A percentile compares a stretch with the other conserved stretches of the same genome.
Evolutionary conservation across 1,140 invertebrate genomes (phyloP).

Genomic region (Zaprionus inermis): DNA sequence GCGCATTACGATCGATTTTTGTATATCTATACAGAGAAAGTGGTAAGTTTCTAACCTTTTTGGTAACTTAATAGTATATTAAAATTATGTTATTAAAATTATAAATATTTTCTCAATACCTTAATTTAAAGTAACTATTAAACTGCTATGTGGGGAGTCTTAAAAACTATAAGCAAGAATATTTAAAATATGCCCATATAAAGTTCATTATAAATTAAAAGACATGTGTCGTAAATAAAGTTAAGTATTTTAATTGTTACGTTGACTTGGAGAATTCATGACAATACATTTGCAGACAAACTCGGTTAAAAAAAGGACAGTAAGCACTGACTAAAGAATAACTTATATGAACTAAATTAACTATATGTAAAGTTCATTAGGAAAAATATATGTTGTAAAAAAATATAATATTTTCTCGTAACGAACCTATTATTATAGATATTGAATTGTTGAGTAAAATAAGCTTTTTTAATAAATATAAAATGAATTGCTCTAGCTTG

Average conservation of each 20-base stretch:
- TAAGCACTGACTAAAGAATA: not conserved
- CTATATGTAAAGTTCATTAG: too few relatives aligned
- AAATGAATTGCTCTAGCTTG: not conserved
- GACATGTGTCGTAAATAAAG: not conserved
- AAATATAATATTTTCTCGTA: too few relatives aligned
- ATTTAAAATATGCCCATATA: not conserved
- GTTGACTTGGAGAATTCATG: not conserved
- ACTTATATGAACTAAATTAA: too few relatives aligned
- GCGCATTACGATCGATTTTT: conserved; percentile 83
- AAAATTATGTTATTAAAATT: too few relatives aligned
- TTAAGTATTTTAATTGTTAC: not conserved
- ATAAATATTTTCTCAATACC: too few relatives aligned
- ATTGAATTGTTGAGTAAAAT: not conserved
- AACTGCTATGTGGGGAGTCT: too few relatives aligned
- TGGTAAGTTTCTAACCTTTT: conserved; percentile 44
- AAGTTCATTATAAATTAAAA: not conserved
- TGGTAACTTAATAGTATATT: too few relatives aligned
- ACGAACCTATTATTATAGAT: too few relatives aligned
- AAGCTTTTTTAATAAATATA: too few relatives aligned
- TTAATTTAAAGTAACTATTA: too few relatives aligned
- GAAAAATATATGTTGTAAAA: too few relatives aligned
- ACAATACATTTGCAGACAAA: not conserved
- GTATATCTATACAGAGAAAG: conserved; percentile 76
- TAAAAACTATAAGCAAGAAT: too few relatives aligned
- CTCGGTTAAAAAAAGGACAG: conserved; percentile 1